Evolutionary conservation across 2,113 vertebrate genomes (phyloP).

Genomic region (Emydura subglobosa): DNA sequence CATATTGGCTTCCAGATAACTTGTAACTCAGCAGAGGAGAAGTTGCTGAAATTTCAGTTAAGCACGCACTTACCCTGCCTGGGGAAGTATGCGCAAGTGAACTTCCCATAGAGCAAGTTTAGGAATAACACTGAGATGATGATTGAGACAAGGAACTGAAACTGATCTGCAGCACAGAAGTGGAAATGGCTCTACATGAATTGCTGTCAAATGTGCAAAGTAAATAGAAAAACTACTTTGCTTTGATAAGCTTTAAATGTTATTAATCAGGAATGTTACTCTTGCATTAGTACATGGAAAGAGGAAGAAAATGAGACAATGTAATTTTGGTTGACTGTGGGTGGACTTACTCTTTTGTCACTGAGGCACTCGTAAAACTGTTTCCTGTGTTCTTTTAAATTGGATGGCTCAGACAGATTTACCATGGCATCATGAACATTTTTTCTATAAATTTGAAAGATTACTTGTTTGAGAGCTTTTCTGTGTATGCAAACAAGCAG

Average conservation of each 20-base stretch:
- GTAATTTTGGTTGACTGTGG: background rate
- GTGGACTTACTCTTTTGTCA: background rate
- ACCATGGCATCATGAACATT: background rate
- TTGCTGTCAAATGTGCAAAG: background rate
- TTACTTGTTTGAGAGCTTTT: background rate
- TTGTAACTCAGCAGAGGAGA: too few species aligned
- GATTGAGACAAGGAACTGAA: background rate
- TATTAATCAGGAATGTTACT: background rate
- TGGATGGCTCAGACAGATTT: background rate
- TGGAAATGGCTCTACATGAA: background rate
- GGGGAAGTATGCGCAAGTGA: background rate
- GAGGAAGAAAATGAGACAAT: background rate
- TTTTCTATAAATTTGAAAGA: background rate
- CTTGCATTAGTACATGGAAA: rapidly evolving
- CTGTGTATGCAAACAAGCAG: background rate
- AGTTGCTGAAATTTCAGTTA: too few species aligned
- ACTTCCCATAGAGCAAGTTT: background rate
- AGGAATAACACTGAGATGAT: background rate
- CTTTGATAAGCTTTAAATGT: background rate
- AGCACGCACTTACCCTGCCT: background rate
- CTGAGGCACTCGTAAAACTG: background rate
- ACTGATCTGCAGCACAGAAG: background rate
- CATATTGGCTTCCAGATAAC: background rate
- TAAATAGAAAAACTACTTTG: background rate
- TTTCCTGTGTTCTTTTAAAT: background rate